phyloP scores from a whole-genome alignment of 2,113 vertebrate species.

The Saguinus imperator region DNA sequence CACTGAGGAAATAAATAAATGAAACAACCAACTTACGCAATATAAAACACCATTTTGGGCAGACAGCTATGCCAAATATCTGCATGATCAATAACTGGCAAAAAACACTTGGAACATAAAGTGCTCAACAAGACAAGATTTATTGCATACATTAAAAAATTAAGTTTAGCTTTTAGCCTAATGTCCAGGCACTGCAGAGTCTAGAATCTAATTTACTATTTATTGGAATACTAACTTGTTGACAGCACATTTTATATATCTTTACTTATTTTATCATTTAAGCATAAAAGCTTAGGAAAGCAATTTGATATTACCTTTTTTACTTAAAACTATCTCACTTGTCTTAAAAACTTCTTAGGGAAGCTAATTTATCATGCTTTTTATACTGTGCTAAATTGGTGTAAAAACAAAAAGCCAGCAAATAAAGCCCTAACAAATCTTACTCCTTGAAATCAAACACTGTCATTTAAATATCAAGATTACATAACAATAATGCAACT shows the following conservation, averaged over 20 bases:
- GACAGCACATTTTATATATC: slow-evolving; percentile 61
- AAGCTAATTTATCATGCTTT: slow-evolving; percentile 51
- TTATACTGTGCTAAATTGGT: slow-evolving; percentile 27
- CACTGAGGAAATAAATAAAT: slow-evolving; percentile 44
- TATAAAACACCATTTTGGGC: slow-evolving; percentile 16
- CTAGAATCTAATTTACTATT: slow-evolving; percentile 65
- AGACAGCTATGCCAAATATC: neutral
- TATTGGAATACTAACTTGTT: slow-evolving; percentile 66
- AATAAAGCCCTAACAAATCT: slow-evolving; percentile 4
- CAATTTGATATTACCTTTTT: slow-evolving; percentile 67
- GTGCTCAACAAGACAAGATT: slow-evolving; percentile 69
- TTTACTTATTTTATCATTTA: slow-evolving; percentile 63
- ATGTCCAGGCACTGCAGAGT: slow-evolving; percentile 54
- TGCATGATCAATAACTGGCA: slow-evolving; percentile 56
- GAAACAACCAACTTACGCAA: neutral
- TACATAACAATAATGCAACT: neutral
- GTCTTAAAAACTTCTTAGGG: slow-evolving; percentile 48
- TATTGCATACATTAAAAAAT: slow-evolving; percentile 76
- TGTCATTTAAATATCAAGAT: slow-evolving; percentile 20
- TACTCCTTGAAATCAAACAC: neutral
- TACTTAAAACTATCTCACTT: slow-evolving; percentile 63
- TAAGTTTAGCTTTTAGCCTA: slow-evolving; percentile 71
- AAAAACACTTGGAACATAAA: slow-evolving; percentile 32
- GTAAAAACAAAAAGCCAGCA: neutral
- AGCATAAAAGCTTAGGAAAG: slow-evolving; percentile 55